These are phyloP conservation scores for Takifugu ocellatus DNA, from an alignment of 2,797 vertebrate species.

Conservation along the genomic window DNA sequence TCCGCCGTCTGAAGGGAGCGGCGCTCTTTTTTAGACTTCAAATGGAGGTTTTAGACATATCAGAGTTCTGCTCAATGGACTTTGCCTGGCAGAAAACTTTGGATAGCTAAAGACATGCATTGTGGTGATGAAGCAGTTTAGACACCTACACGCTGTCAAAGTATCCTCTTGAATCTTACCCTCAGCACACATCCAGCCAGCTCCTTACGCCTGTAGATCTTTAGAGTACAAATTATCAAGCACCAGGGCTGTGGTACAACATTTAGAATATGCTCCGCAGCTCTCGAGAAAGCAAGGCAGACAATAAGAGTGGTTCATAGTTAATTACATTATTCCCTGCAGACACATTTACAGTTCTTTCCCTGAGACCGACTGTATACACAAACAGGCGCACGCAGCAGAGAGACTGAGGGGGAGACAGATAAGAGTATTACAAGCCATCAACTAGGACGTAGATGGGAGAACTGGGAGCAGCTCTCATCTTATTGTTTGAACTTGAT, in stretches of 20 bases:
- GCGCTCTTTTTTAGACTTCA: too few relatives aligned
- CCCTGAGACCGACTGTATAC: slow-evolving; percentile 18
- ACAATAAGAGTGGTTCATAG: slow-evolving; percentile 38
- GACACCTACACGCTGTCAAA: slow-evolving; percentile 13
- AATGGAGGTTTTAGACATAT: too few relatives aligned
- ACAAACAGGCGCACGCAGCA: slow-evolving; percentile 18
- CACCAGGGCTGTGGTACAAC: slow-evolving; percentile 14
- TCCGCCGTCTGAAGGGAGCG: too few relatives aligned
- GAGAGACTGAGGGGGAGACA: background rate
- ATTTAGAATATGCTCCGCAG: slow-evolving; percentile 15
- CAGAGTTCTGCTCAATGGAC: too few relatives aligned
- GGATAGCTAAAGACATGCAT: background rate
- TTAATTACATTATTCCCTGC: slow-evolving; percentile 38
- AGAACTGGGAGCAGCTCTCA: slow-evolving; percentile 61
- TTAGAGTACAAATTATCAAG: slow-evolving; percentile 8
- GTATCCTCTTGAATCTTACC: slow-evolving; percentile 9
- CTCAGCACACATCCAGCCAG: slow-evolving; percentile 4
- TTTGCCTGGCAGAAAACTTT: too few relatives aligned
- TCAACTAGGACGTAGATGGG: slow-evolving; percentile 69
- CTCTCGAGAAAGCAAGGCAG: slow-evolving; percentile 8
- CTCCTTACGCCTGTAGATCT: slow-evolving; percentile 5
- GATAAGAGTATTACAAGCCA: slow-evolving; percentile 50
- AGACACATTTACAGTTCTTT: slow-evolving; percentile 41
- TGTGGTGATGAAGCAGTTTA: slow-evolving; percentile 9
- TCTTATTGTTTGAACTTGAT: slow-evolving; percentile 73